phyloP scores from a whole-genome alignment of 2,113 vertebrate species.

The Neodontobutis hainanensis region DNA sequence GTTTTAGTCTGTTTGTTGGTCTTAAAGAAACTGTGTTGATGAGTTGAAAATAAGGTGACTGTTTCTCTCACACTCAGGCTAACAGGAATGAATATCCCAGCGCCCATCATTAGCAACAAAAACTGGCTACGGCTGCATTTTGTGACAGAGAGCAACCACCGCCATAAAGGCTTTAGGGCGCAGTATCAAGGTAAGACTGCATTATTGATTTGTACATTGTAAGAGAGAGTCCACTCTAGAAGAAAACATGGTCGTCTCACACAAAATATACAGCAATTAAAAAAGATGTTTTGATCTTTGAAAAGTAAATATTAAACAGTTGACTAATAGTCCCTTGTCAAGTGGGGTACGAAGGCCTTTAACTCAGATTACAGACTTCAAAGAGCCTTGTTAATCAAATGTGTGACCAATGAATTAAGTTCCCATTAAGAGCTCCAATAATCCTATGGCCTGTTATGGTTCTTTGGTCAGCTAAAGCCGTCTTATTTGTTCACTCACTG shows the following conservation, averaged over 20 bases:
- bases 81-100: constrained; percentile 93
- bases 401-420: constrained; percentile 52
- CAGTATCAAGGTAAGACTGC: constrained; percentile 92
- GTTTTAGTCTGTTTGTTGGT: too few relatives aligned
- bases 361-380: constrained; percentile 60
- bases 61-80: constrained; percentile 79
- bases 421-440: constrained; percentile 32
- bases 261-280: constrained; percentile 50
- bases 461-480: constrained; percentile 13
- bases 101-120: constrained; percentile 97
- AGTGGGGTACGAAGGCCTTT: constrained; percentile 33
- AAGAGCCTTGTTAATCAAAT: constrained; percentile 56
- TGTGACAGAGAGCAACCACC: constrained; percentile 93
- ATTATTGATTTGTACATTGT: constrained; percentile 49
- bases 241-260: constrained; percentile 29
- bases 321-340: constrained; percentile 54
- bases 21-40: background rate
- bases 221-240: constrained; percentile 36
- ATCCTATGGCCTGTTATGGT: constrained; percentile 50
- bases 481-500: constrained; percentile 1
- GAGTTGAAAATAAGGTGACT: too few relatives aligned
- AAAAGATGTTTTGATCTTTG: constrained; percentile 68
- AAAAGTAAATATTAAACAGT: constrained; percentile 68
- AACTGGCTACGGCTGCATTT: constrained; percentile 97
- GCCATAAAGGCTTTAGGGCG: constrained; percentile 93